These are phyloP conservation scores for Metopolophium dirhodum DNA, from an alignment of 1,140 invertebrate species.

Conservation along the genomic window DNA sequence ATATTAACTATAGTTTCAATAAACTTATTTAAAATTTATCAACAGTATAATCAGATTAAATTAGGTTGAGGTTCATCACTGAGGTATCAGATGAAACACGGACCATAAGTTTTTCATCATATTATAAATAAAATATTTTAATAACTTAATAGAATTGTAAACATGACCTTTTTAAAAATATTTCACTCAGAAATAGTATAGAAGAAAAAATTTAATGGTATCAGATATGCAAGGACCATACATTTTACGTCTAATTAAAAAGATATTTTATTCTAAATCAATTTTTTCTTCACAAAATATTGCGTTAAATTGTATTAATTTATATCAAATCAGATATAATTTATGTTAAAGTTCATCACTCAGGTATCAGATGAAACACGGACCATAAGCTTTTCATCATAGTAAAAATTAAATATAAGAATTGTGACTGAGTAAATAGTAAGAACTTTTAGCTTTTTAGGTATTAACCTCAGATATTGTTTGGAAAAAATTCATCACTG, in stretches of 20 bases:
- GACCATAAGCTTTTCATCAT: slow-evolving; percentile 33
- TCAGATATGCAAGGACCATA: slow-evolving; percentile 21
- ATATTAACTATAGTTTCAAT: too few species aligned
- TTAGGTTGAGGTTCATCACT: not conserved
- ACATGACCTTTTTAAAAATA: too few species aligned
- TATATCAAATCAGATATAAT: not conserved
- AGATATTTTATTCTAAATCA: not conserved
- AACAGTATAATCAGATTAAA: not conserved
- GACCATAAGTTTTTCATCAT: slow-evolving; percentile 42
- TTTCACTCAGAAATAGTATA: too few species aligned
- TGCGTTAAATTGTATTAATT: not conserved
- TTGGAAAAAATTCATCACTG: not conserved
- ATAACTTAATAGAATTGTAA: not conserved
- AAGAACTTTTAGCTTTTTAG: too few species aligned
- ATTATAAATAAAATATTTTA: not conserved
- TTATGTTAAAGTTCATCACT: not conserved
- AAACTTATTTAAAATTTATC: not conserved
- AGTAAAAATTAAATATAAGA: not conserved
- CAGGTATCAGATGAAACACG: slow-evolving; percentile 28
- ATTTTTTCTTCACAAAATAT: not conserved
- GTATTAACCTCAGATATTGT: too few species aligned
- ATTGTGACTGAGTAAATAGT: too few species aligned
- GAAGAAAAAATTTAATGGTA: not conserved
- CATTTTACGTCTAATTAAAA: not conserved
- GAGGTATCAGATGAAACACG: slow-evolving; percentile 28